Evolutionary conservation across 37 sponge, comb jelly and placozoan genomes (phyloP), one percentile per base, ranked within the genome.

Genomic region (Haliclona indistincta): DNA sequence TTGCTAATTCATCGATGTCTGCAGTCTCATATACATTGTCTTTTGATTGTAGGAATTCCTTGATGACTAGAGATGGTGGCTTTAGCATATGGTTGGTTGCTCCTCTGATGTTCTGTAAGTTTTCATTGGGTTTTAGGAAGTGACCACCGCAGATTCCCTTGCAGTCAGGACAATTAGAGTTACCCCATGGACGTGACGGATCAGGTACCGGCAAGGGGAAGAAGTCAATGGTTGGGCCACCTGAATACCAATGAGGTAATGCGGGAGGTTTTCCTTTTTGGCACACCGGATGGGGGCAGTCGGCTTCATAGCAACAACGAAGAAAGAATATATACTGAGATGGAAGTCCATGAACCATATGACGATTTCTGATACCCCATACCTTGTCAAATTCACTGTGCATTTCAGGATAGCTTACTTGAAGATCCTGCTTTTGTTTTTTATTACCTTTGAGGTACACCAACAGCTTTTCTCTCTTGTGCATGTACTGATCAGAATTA

Each of bases 221-320:
- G 35, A 5, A 22, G 0, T 2, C 6, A 35, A 76, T 39, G 32
- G 2, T 1, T 35, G 77, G 77, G 25, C 65, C 65, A 43, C 35
- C 35, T 17, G 34, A 3, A 63, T 8, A 76, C 76, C 76, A 75
- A 11, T 20, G 1, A 15, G 28, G 26, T 1, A 3, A 2, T 3
- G 33, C 10, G 11, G 11, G 20, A 28, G 29, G 38, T 17, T 34
- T 32, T 10, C 78, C 54, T n/a, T 28, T 15, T 20, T 29, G 23
- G 37, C 78, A 77, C 11, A 77, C 10, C 5, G 78, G 67, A 51
- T 77, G 78, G 10, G n/a, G 41, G 41, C 70, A 79, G n/a, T 69
- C 63, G 30, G 8, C 4, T 41, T 79, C 22, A 41, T 40, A 47
- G 42, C 80, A 79, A 52, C 80, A 79, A 26, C 34, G 19, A 20